Base-by-base conservation (phyloP, 2,888 invertebrate genomes). In the Griposia aprilina region DNA sequence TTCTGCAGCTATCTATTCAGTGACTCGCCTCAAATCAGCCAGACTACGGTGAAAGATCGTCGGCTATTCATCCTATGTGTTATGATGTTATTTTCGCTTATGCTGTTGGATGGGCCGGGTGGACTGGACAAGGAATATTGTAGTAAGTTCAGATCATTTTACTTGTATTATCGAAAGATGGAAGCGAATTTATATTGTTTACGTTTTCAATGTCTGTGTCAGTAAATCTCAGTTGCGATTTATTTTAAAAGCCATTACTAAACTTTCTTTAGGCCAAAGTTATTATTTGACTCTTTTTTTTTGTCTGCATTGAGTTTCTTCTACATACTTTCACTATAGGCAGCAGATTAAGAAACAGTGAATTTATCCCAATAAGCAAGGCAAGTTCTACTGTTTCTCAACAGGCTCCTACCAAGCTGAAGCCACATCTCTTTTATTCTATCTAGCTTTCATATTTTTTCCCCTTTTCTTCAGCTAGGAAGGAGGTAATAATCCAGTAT, bases 61-160 rank as follows among this genome's bases (percentile, higher is more conserved):
- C 71, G 62, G 76, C 78, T 83, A 88, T 88, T 87, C 87, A 78
- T 85, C 74, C 79, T 82, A 68, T 65, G 74, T 74, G 72, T 87
- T 87, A 88, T 87, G 85, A 82, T 68, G 85, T 76, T 87, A 81
- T 88, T 86, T 83, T 86, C 80, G 63, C 86, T 79, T 74, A 83
- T 74, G 79, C 50, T 66, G 70, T 59, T 70, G 62, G 77, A 77
- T 77, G 73, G 26, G 63, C 20, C 30, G 1, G 26, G 55, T 69
- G 65, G 62, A 73, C 70, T 70, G 73, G 59, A 73, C 83, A 57
- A 65, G 62, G 50, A 67, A 82, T 78, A 65, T 62, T 41, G 52
- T 67, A 36, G 48, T 8, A 23, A 50, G 41, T 67, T 71, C 67
- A 0, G 30, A 63, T 66, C 7, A 57, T 83, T 50, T 74, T 75